Base-by-base conservation (phyloP, 2,113 vertebrate species). In the Elanoides forficatus region DNA sequence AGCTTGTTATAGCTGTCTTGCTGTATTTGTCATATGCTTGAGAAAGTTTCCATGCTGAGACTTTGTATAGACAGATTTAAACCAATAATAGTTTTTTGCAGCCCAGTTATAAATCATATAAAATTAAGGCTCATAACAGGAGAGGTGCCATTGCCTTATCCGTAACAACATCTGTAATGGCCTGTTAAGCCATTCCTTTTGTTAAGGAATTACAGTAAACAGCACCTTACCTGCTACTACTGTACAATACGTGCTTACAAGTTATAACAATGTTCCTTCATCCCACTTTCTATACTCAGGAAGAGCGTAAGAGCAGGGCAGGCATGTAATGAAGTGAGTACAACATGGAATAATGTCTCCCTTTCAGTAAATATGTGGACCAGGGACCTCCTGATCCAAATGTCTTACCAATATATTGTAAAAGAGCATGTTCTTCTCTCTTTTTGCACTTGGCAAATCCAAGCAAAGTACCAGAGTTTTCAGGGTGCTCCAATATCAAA, bases 401-500 rank as follows among this genome's bases (percentile, higher is more conserved):
- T 32, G 50, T 58, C 58, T 76, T 83, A 45, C 23, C 29, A 22
- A 26, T 65, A 8, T n/a, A 32, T 74, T 67, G 55, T 25, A 47
- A 53, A 73, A 62, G 11, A 63, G 23, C 32, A 8, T 27, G 12
- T n/a, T 62, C 15, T 40, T 62, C 19, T n/a, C 34, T 83, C 47
- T 52, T 67, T 34, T 43, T 62, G 27, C 22, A 4, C 12, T 72
- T 59, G 52, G n/a, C 27, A 72, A 81, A 76, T 55, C 50, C 38
- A 74, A 70, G 50, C 15, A 26, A 53, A 59, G n/a, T 43, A 53
- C 40, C 26, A 26, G 67, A 48, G 32, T 50, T 80, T 79, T 67
- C 38, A 58, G 73, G 66, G 43, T 48, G 36, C 40, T 42, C 1
- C 16, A 13, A 8, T 7, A 3, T 10, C 0, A 18, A n/a, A 17